Conservation (phyloP, 1,140 invertebrate species). For the Anastrepha obliqua region DNA sequence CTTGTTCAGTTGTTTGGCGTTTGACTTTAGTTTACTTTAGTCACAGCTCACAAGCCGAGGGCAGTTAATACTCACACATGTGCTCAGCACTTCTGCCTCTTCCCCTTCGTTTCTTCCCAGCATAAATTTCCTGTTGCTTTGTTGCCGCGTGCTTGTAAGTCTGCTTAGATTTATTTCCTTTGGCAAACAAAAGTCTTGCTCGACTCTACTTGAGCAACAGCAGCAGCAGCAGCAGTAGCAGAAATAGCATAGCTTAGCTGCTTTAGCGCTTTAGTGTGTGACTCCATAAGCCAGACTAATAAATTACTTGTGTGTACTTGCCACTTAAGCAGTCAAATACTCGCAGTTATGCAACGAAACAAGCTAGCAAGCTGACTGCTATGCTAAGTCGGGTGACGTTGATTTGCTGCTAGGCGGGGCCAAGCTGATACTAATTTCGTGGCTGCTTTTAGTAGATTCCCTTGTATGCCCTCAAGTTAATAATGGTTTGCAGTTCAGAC, state of each 20-base stretch:
- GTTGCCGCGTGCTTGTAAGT: not conserved
- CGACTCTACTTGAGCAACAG: not conserved
- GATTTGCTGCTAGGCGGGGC: too few relatives aligned
- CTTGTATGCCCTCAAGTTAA: not conserved
- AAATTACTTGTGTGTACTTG: conserved; percentile 50
- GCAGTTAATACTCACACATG: not conserved
- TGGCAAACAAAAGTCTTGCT: conserved; percentile 12
- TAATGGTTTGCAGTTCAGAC: not conserved
- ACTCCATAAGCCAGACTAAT: conserved; percentile 45
- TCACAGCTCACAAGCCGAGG: not conserved
- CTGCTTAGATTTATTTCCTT: conserved; percentile 49
- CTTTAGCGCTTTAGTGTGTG: too few relatives aligned
- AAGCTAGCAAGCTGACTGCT: not conserved
- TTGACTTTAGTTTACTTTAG: not conserved
- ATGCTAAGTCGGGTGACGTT: too few relatives aligned
- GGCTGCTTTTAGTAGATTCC: not conserved
- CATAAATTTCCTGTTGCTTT: conserved; percentile 14
- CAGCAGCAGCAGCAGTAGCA: not conserved
- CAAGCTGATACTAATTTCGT: not conserved
- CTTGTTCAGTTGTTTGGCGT: not conserved
- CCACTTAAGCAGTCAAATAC: conserved; percentile 47
- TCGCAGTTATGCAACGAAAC: conserved; percentile 23
- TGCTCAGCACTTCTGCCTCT: not conserved
- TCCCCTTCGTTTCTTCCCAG: not conserved
- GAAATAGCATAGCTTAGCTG: not conserved